These are phyloP conservation scores for Saturnia japonica DNA, from an alignment of 2,888 invertebrate genomes.

Conservation along the genomic window DNA sequence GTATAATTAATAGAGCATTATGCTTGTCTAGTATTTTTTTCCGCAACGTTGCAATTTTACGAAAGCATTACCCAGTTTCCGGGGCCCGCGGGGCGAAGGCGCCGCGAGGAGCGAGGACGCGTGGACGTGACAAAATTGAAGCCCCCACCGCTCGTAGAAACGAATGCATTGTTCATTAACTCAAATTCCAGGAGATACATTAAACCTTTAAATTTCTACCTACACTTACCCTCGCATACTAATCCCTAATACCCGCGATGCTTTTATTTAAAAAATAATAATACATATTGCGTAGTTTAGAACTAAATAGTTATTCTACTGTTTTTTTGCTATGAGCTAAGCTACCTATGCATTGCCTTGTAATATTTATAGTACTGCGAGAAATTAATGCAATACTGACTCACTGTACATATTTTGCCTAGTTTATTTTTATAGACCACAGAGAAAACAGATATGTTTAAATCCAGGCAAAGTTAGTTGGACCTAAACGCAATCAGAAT, in stretches of 20 bases:
- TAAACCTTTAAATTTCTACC: slow-evolving; percentile 10
- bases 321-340: too few relatives aligned
- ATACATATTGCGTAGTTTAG: too few relatives aligned
- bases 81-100: slow-evolving; percentile 16
- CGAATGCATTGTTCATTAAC: slow-evolving; percentile 14
- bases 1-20: background rate
- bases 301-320: too few relatives aligned
- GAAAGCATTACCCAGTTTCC: slow-evolving; percentile 19
- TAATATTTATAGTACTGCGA: too few relatives aligned
- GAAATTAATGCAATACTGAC: too few relatives aligned
- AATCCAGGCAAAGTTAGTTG: too few relatives aligned
- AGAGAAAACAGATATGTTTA: too few relatives aligned
- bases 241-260: background rate
- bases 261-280: background rate
- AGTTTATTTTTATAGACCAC: too few relatives aligned
- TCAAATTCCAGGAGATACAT: background rate
- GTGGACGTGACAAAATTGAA: slow-evolving; percentile 10
- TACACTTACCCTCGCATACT: background rate
- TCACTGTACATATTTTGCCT: too few relatives aligned
- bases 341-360: too few relatives aligned
- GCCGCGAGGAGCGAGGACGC: slow-evolving; percentile 6
- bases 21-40: background rate
- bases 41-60: slow-evolving; percentile 21
- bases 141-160: slow-evolving; percentile 1
- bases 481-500: too few relatives aligned